Base-by-base conservation (phyloP, 2,113 vertebrate species). In the Heterocephalus glaber region DNA sequence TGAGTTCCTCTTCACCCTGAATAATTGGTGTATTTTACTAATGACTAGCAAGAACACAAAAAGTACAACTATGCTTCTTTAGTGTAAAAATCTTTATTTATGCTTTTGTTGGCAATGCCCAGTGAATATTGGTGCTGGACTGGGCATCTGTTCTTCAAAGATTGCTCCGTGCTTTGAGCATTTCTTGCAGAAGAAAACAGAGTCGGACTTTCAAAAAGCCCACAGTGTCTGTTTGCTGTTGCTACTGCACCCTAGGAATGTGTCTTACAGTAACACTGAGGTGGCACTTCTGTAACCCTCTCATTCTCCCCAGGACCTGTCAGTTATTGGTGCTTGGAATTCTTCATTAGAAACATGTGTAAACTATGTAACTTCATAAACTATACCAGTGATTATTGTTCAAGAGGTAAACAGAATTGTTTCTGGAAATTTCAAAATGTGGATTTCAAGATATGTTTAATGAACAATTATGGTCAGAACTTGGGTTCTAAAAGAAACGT, bases 351-450 rank as follows among this genome's bases (percentile, higher is more conserved):
- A 70, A 86, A 94, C n/a, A 14, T 54, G 66, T 84, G 26, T 65
- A 74, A 86, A 38, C 22, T 44, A n/a, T n/a, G 4, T 47, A 81
- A 76, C 11, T 70, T 41, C 9, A 66, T 89, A 97, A 95, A 61
- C 12, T 30, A 3, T 35, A 30, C 56, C 19, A 52, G 61, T 65
- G 8, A n/a, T 92, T 92, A 84, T 58, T 68, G 28, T 65, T 81
- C 35, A 76, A 60, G 1, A 96, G 47, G 13, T 20, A 30, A 92
- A 61, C 85, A 63, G 9, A 41, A 35, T 77, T 47, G 4, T 92
- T 94, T 94, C 30, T 61, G 24, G 54, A 91, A 85, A 93, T 82
- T 88, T 95, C 3, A 81, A 89, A 88, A 89, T 49, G 30, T 38
- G 22, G 24, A 26, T 94, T 63, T 83, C 14, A 58, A 52, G 22